Evolutionary conservation across 2,113 vertebrate genomes (phyloP).

Genomic region (Strix uralensis): DNA sequence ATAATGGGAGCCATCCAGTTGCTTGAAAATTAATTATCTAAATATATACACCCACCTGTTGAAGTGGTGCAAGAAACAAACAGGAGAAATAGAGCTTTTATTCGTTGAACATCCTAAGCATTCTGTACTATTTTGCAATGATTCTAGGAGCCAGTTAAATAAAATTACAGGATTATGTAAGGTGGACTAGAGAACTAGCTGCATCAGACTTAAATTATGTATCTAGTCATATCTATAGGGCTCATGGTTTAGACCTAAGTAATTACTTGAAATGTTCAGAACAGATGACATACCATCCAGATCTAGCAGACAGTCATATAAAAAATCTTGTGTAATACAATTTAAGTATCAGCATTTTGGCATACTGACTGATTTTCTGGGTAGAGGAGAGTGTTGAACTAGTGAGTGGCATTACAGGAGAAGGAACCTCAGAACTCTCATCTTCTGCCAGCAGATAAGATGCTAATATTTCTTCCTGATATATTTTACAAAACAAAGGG

Average conservation of each 20-base stretch:
- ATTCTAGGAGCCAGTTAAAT: not conserved
- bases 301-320: not conserved
- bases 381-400: not conserved
- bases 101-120: not conserved
- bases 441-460: not conserved
- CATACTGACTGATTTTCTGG: not conserved
- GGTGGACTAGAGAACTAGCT: not conserved
- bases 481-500: not conserved
- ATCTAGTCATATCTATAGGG: not conserved
- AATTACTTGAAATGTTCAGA: not conserved
- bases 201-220: not conserved
- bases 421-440: not conserved
- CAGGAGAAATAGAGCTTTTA: not conserved
- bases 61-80: not conserved
- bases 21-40: not conserved
- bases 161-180: not conserved
- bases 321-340: not conserved
- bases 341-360: not conserved
- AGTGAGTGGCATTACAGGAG: not conserved
- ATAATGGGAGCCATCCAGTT: not conserved
- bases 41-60: not conserved
- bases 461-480: not conserved
- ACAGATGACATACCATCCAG: not conserved
- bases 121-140: not conserved
- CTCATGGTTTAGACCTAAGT: not conserved